These are phyloP conservation scores for Drosophila lini DNA, from an alignment of 1,140 invertebrate genomes.

Conservation along the genomic window DNA sequence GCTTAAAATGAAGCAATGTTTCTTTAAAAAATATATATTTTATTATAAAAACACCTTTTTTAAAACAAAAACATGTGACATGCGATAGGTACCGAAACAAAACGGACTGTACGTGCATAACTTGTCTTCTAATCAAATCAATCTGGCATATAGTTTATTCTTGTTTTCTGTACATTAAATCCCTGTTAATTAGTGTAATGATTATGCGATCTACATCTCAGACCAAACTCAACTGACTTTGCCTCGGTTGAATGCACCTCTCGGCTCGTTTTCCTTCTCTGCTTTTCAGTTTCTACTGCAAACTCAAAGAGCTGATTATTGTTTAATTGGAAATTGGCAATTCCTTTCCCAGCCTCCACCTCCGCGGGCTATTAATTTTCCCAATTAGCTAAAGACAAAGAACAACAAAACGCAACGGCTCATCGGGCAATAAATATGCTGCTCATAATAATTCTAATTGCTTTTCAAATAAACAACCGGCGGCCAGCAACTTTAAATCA, in stretches of 20 bases:
- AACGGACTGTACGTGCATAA: not conserved
- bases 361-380: conserved; percentile 48
- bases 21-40: too few species aligned
- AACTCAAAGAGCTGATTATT: conserved; percentile 29
- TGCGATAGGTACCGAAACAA: too few species aligned
- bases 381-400: conserved; percentile 21
- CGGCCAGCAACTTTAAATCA: conserved; percentile 32
- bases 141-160: too few species aligned
- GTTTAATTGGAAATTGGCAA: conserved; percentile 44
- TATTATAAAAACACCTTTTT: too few species aligned
- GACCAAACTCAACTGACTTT: conserved; percentile 22
- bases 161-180: too few species aligned
- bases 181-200: conserved; percentile 15
- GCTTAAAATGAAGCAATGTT: too few species aligned
- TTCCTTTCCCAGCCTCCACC: conserved; percentile 1
- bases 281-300: conserved; percentile 5
- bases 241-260: conserved; percentile 11
- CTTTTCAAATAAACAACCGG: conserved; percentile 79
- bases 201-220: conserved; percentile 18
- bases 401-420: conserved; percentile 42
- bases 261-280: conserved; percentile 2
- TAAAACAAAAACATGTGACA: too few species aligned
- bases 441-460: conserved; percentile 82
- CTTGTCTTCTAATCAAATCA: not conserved
- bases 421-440: conserved; percentile 73